Base-by-base conservation (phyloP, 92 coral and sea anemone genomes). In the Phymanthus crucifer region DNA sequence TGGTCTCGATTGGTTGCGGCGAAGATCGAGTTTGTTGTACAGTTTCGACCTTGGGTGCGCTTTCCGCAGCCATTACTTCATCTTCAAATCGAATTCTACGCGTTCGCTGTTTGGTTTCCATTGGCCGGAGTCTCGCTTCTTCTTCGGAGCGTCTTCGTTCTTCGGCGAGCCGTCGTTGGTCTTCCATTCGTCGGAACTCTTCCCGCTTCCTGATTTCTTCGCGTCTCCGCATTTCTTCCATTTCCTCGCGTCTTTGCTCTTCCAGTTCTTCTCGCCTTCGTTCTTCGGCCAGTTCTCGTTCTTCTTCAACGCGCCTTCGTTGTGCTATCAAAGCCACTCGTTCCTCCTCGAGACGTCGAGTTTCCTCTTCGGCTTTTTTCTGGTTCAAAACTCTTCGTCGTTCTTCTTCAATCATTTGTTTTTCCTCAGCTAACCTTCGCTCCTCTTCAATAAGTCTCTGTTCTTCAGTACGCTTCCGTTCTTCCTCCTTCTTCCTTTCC, bases 121-220 rank as follows among this genome's bases (percentile, higher is more conserved):
- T 17, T 21, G 68, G 83, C 35, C 34, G 16, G 57, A 48, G 61
- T 32, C 69, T 19, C 14, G 80, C 84, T 32, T 88, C 90, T 72
- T 91, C 92, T 70, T 91, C 89, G 33, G 91, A 90, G 47, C 90
- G 95, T 56, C 64, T 78, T 54, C 92, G 83, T 45, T 91, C 93
- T 65, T 91, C 92, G 74, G 87, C 85, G 23, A 82, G 81, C 32
- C 92, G 70, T 58, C 91, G 78, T 57, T 94, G 91, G 46, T 94
- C 97, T 17, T 86, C 90, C 29, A 58, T 75, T 11, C 94, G 91
- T 40, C 92, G 83, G 71, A 81, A 77, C 82, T 88, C 94, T 83
- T 71, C 77, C 50, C 83, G 84, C 71, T 80, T 87, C 26, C 81
- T 75, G 69, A 90, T 80, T 56, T 89, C 93, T 66, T 91, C 92